Evolutionary conservation across 2,888 invertebrate genomes (phyloP), one percentile per base, ranked within the genome.

Genomic region (Ischnura elegans): DNA sequence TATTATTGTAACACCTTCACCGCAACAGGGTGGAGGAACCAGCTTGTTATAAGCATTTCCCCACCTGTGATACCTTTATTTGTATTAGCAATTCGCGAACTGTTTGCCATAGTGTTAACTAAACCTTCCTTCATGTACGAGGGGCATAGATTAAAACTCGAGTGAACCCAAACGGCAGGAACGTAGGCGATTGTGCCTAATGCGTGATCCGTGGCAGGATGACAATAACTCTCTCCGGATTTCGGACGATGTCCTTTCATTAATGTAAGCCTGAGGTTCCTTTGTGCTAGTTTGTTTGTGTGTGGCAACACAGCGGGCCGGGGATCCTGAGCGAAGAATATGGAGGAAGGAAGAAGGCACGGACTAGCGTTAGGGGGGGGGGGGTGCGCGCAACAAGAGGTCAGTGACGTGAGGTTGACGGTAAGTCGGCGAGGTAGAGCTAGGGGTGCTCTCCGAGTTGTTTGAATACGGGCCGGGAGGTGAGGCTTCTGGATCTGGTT

Each of bases 281-380:
- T 55, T 87, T 87, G 87, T 90, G 90, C 36, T 19, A 36, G 16
- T 8, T n/a, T n/a, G n/a, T 29, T 29, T 36, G 76, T 25, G 29
- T 76, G 76, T 36, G 76, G 36, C 76, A 76, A 76, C 76, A 76
- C 13, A 76, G 36, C 76, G 76, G 36, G 16, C 29, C 76, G 76
- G 16, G 36, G 76, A 76, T 10, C 36, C 29, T 66, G 43, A 45
- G 66, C 43, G 43, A 61, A 19, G 61, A 5, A n/a, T 43, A 61
- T 61, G 43, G 19, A 25, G 43, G 42, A n/a, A 47, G 85, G 36
- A 42, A 13, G 76, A 87, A 66, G 25, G 19, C 29, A 43, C 84
- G 93, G 94, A 93, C 93, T 87, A 87, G 94, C 87, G 94, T 86
- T 94, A 51, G 87, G 93, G 90, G 21, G 93, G 43, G 66, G 42